phyloP scores from a whole-genome alignment of 2,797 vertebrate genomes.

The Scarus forsteni region DNA sequence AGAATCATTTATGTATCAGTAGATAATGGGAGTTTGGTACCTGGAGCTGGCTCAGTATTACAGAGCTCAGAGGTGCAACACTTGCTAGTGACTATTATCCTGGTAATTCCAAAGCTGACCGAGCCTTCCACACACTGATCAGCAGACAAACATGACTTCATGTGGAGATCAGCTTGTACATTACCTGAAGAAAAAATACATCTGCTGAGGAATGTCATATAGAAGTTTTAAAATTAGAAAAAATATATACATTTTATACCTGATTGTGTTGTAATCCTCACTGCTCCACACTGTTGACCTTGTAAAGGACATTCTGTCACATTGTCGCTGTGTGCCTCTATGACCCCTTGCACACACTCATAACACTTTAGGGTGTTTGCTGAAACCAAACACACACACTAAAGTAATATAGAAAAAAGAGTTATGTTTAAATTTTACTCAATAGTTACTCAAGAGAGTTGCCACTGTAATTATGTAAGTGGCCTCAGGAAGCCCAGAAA shows the following conservation, averaged over 20 bases:
- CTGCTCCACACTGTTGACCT: background rate
- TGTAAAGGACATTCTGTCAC: constrained; percentile 13
- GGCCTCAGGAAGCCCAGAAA: background rate
- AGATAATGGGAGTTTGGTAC: constrained; percentile 47
- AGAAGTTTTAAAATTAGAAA: background rate
- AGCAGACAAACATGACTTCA: constrained; percentile 19
- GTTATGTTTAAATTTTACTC: background rate
- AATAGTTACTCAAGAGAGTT: no score
- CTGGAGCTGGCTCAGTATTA: constrained; percentile 36
- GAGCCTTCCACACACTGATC: constrained; percentile 46
- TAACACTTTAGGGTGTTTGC: constrained; percentile 61
- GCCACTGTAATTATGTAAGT: no score
- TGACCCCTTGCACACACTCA: rapidly evolving
- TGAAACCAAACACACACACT: constrained; percentile 31
- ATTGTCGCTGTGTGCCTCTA: background rate
- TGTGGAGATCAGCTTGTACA: rapidly evolving
- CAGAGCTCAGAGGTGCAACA: constrained; percentile 67
- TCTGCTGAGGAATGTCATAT: background rate
- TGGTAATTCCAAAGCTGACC: constrained; percentile 35
- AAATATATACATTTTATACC: constrained; percentile 28
- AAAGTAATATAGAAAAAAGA: background rate
- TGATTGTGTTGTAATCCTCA: rapidly evolving
- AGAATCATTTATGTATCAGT: background rate
- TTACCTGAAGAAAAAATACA: constrained; percentile 32
- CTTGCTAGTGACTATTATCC: background rate